phyloP scores from a whole-genome alignment of 2,797 vertebrate species.

The Microcaecilia unicolor region DNA sequence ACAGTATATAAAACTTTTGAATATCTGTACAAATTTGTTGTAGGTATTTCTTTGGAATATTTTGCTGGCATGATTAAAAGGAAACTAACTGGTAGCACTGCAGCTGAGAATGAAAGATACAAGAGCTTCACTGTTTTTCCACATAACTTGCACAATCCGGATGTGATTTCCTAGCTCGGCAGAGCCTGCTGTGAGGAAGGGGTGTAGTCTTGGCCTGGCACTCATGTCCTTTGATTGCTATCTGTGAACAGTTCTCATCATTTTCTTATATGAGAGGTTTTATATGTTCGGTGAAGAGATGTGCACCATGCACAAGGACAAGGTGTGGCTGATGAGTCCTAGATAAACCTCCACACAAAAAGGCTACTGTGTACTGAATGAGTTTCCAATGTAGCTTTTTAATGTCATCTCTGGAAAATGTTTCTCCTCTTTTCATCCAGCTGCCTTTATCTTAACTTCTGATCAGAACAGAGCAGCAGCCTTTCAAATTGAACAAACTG shows the following conservation, averaged over 20 bases:
- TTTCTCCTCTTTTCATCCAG: conserved; percentile 58
- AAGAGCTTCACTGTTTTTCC: conserved; percentile 11
- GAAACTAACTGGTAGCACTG: not conserved
- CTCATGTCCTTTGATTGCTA: conserved; percentile 19
- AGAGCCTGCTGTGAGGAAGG: not conserved
- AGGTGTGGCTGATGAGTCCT: conserved; percentile 58
- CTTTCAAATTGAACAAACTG: conserved; percentile 87
- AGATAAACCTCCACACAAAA: conserved; percentile 55
- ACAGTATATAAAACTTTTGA: no score
- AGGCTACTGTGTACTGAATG: conserved; percentile 52
- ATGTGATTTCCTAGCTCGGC: conserved; percentile 17
- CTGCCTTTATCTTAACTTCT: conserved; percentile 65
- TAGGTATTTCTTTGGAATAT: not conserved
- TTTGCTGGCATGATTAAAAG: not conserved
- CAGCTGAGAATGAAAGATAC: not conserved
- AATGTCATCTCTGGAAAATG: conserved; percentile 70
- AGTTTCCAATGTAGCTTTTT: conserved; percentile 78
- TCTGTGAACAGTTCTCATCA: conserved; percentile 5
- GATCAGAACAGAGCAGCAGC: conserved; percentile 66
- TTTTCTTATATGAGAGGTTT: conserved; percentile 28
- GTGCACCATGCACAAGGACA: conserved; percentile 23
- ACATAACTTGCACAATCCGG: conserved; percentile 2
- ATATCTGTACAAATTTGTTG: fast-evolving
- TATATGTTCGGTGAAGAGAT: conserved; percentile 39
- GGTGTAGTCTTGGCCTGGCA: no score